These are phyloP conservation scores for Antechinus stuartii DNA, from an alignment of 2,113 vertebrate species.

Conservation along the genomic window DNA sequence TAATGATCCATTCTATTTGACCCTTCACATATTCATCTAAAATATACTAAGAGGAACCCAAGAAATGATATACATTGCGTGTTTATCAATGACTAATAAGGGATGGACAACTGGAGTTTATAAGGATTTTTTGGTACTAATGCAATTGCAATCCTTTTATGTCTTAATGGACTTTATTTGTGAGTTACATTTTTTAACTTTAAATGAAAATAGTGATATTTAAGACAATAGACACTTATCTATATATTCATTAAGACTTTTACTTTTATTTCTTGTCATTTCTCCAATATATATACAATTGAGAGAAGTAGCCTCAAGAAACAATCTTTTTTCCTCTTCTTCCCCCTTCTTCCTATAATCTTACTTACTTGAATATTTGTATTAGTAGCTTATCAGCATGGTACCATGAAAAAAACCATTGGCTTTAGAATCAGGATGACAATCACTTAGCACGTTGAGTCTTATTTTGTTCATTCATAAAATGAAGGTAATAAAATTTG, in stretches of 20 bases:
- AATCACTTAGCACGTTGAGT: background rate
- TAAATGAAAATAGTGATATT: background rate
- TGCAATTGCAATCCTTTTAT: background rate
- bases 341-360: background rate
- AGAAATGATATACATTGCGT: background rate
- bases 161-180: background rate
- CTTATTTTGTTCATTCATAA: background rate
- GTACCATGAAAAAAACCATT: background rate
- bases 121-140: background rate
- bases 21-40: background rate
- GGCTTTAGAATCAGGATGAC: background rate
- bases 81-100: background rate
- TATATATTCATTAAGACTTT: background rate
- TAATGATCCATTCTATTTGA: background rate
- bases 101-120: background rate
- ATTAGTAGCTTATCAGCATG: background rate
- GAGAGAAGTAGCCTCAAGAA: background rate
- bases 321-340: background rate
- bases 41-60: background rate
- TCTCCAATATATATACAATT: background rate
- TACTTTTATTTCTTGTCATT: background rate
- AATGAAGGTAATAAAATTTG: background rate
- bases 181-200: background rate
- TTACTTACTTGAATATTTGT: background rate
- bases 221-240: background rate